These are phyloP conservation scores for Sebastes vulpes DNA, from an alignment of 2,797 vertebrate species.

Conservation along the genomic window DNA sequence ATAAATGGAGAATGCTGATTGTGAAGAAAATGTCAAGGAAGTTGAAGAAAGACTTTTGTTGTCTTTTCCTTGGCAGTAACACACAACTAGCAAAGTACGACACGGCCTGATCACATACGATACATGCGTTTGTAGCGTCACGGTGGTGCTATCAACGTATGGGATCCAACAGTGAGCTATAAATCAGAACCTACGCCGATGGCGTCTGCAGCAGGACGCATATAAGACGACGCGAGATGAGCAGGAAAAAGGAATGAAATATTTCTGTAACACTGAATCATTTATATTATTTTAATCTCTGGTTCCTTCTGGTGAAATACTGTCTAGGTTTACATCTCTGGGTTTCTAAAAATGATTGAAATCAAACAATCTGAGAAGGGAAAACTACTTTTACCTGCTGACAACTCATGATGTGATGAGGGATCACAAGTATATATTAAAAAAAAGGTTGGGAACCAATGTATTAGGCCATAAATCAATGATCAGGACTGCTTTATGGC, in stretches of 20 bases:
- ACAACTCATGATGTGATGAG: not conserved
- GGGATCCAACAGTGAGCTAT: not conserved
- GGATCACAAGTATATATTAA: not conserved
- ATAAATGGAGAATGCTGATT: not conserved
- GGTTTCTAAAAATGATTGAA: not conserved
- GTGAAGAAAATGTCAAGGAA: not conserved
- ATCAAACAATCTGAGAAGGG: not conserved
- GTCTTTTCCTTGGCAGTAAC: not conserved
- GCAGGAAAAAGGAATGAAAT: not conserved
- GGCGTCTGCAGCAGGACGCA: not conserved
- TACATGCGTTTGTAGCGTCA: not conserved
- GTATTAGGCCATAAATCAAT: not conserved
- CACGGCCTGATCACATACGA: not conserved
- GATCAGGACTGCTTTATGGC: not conserved
- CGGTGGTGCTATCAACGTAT: not conserved
- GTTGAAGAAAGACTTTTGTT: not conserved
- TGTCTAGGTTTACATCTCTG: not conserved
- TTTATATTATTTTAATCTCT: not conserved
- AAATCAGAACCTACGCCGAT: no score
- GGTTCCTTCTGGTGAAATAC: not conserved
- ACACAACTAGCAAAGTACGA: not conserved
- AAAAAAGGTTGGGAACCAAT: not conserved
- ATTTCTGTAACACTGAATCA: not conserved
- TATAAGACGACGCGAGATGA: not conserved
- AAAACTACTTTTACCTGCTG: not conserved